Evolutionary conservation across 1,140 invertebrate species (phyloP), one percentile per base, ranked within the genome.

Genomic region (Drosophila dunni): DNA sequence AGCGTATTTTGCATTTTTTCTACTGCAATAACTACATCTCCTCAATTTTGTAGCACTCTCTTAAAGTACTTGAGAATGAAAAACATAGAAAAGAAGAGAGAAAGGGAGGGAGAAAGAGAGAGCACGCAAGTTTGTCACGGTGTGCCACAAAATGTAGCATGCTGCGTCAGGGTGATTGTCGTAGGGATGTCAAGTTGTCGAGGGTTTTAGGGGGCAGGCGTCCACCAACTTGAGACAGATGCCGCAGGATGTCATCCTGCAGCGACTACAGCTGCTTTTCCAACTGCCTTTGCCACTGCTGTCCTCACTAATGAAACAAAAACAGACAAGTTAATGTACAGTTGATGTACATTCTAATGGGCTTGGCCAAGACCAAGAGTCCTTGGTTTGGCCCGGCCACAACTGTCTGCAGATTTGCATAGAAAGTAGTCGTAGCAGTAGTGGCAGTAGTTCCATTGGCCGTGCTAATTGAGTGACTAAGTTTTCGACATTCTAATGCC

Each of bases 311-410:
- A 86, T 86, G 83, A 88, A 86, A 86, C 83, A 79, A 86, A 86
- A 88, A 86, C 83, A 83, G 77, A 83, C 83, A 89, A 84, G 84
- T 83, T 88, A 88, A 88, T 88, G 84, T 89, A 89, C 69, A 88
- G 84, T 88, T 84, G 84, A 88, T 88, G 84, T 89, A 83, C 77
- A 88, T 58, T 84, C 77, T 88, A 88, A 88, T 88, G 84, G 84
- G 53, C 50, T 33, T 38, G 17, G 56, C 62, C 13, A n/a, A 7
- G 4, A 36, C 17, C 17, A 40, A 17, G 13, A 24, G 42, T 50
- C 51, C 48, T 50, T 36, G 65, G 24, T 29, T 29, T 29, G 24
- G 1, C 24, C 24, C 24, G 51, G 64, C 68, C 73, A 20, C 67
- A 73, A 73, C 61, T 77, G 57, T 74, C 63, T 53, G 58, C 81